Conservation (phyloP, 2,888 invertebrate genomes). For the Myathropa florea region DNA sequence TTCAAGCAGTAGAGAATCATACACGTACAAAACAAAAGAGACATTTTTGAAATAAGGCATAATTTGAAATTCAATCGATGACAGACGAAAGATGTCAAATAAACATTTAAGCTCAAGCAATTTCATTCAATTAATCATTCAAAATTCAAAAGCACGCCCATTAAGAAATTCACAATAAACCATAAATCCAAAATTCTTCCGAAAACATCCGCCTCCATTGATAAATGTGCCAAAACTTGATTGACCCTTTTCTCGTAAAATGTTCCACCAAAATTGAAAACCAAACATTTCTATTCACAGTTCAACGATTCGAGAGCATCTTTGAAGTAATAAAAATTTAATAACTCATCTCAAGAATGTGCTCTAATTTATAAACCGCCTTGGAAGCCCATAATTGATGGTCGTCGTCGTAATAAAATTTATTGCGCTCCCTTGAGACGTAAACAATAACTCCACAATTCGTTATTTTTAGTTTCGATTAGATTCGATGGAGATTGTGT, state of each 20-base stretch:
- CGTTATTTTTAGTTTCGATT: background rate
- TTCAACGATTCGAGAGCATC: background rate
- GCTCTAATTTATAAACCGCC: background rate
- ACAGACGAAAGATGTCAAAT: background rate
- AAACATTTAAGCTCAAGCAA: background rate
- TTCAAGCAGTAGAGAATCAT: no score
- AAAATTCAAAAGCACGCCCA: background rate
- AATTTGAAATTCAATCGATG: no score
- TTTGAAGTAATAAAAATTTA: slow-evolving; percentile 9
- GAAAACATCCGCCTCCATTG: background rate
- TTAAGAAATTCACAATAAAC: background rate
- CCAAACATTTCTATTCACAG: background rate
- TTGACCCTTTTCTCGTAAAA: background rate
- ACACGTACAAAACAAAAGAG: no score
- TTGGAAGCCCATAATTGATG: slow-evolving; percentile 2
- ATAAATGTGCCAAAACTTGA: background rate
- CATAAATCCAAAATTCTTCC: background rate
- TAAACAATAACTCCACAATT: background rate
- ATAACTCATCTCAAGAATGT: background rate
- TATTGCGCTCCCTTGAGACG: background rate
- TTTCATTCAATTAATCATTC: background rate
- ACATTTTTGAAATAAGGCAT: background rate
- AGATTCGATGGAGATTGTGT: background rate
- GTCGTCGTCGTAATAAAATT: background rate
- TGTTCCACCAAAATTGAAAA: background rate